Base-by-base conservation (phyloP, 2,888 invertebrate genomes). In the Strigamia maritima region DNA sequence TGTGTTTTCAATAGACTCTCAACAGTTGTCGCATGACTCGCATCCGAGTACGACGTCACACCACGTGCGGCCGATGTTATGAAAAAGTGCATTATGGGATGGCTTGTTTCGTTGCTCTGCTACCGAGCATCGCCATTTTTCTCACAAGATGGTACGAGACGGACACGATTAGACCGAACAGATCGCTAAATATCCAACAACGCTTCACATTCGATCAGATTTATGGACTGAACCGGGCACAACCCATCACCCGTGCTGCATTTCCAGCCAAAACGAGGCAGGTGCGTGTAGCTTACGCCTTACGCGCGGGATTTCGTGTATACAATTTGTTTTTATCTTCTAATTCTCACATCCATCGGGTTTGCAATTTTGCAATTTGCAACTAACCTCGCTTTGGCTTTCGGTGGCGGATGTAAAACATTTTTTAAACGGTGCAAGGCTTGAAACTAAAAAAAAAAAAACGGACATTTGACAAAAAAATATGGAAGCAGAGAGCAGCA, bases 401-500 rank as follows among this genome's bases (percentile, higher is more conserved):
- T 44, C 44, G 44, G 44, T 44, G 44, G 44, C 44, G 44, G 44
- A 44, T 38, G 44, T 44, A 44, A 44, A 44, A 10, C 8, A 7
- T 44, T n/a, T n/a, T n/a, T n/a, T n/a, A n/a, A 14, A 16, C 16
- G 16, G 44, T 44, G 44, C 44, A 44, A 10, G 16, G 44, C 44
- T 44, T 44, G 44, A 44, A 44, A 44, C 14, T 10, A 44, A 44
- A 44, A 44, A 7, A 44, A 7, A 44, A 44, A 44, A 44, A 7
- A 14, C 14, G 16, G n/a, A n/a, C 6, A 44, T 2, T 14, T 14
- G 19, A 28, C 65, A 60, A 24, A 7, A 60, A 60, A 7, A 70
- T n/a, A 28, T 70, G 70, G 70, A 70, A 70, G 28, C 70, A 70
- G 70, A 24, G 19, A 44, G 44, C 44, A 44, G 44, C 44, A 44